Conservation (phyloP, 2,797 vertebrate species). For the Rhinophrynus dorsalis region DNA sequence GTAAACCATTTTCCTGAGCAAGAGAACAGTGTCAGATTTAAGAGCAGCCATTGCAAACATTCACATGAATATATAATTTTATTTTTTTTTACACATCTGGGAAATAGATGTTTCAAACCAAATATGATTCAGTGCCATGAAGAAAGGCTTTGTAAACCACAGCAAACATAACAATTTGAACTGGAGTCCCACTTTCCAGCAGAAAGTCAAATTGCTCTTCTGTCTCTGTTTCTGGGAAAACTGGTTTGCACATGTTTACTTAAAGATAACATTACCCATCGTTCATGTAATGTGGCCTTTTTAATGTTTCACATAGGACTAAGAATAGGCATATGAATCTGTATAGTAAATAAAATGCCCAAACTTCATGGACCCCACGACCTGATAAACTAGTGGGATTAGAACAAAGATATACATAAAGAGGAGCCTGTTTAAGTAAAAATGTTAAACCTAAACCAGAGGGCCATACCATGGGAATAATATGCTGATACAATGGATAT, state of each 20-base stretch:
- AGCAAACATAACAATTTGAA: background rate
- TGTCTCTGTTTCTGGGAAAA: constrained; percentile 2
- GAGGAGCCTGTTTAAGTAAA: background rate
- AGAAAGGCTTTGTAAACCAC: background rate
- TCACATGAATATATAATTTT: too few species aligned
- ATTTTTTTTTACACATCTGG: too few species aligned
- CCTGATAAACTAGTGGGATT: background rate
- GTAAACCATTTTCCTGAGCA: too few species aligned
- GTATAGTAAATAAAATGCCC: constrained; percentile 5
- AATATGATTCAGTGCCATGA: background rate
- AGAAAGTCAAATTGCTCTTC: background rate
- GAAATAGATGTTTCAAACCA: too few species aligned
- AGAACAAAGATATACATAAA: constrained; percentile 7
- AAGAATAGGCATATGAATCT: constrained; percentile 6
- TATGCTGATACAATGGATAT: background rate
- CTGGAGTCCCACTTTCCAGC: background rate
- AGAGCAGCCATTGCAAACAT: too few species aligned
- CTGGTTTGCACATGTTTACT: constrained; percentile 8
- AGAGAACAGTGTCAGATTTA: too few species aligned
- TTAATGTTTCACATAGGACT: constrained; percentile 14
- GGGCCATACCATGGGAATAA: constrained; percentile 1
- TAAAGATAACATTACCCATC: constrained; percentile 28
- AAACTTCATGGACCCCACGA: constrained; percentile 6
- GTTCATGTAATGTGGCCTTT: background rate
- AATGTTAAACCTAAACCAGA: background rate